A percentile compares a stretch with the other conserved stretches of the same genome.
These are phyloP conservation scores for Bombus turneri DNA, from an alignment of 1,140 invertebrate species.

Conservation along the genomic window DNA sequence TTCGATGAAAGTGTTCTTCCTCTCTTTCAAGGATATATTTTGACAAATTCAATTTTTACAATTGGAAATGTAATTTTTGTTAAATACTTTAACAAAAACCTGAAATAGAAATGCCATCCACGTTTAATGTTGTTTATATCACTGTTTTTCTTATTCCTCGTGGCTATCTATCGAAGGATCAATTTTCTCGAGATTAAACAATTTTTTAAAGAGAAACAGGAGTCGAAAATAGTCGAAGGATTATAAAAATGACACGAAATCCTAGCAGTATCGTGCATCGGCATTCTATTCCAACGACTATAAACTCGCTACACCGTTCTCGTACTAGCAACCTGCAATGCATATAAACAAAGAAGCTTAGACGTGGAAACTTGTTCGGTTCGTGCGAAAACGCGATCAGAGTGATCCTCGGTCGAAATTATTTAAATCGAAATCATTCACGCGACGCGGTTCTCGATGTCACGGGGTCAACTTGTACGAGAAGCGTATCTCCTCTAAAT, in stretches of 20 bases:
- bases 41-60: neutral
- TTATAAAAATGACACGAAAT: no score
- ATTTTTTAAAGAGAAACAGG: neutral
- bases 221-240: accelerated
- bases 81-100: no score
- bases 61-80: neutral
- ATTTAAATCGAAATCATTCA: conserved; percentile 31
- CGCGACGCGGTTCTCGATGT: conserved; percentile 43
- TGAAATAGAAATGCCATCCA: no score
- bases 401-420: neutral
- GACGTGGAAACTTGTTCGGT: neutral
- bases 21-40: neutral
- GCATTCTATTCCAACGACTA: no score
- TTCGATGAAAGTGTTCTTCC: neutral
- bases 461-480: conserved; percentile 58
- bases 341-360: neutral
- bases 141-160: no score
- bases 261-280: no score
- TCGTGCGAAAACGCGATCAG: neutral
- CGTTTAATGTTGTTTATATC: no score
- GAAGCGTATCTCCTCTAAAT: conserved; percentile 62
- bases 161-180: no score
- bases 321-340: neutral
- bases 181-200: neutral
- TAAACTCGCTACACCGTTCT: no score